These are phyloP conservation scores for Mus spretus DNA, from an alignment of 2,797 vertebrate species.

Conservation along the genomic window DNA sequence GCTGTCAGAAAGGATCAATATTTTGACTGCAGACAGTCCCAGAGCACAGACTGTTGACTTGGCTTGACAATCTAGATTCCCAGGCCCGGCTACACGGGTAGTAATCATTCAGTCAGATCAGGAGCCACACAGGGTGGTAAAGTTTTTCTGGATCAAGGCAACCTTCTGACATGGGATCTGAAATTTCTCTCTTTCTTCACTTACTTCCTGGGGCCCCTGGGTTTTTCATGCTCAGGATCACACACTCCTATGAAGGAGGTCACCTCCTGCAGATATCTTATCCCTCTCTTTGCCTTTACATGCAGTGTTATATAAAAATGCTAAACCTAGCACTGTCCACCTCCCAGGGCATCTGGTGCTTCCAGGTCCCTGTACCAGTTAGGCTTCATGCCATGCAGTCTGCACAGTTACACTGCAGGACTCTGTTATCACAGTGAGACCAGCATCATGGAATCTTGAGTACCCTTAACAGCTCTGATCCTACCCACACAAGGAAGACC, in stretches of 20 bases:
- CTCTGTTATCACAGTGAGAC: fast-evolving
- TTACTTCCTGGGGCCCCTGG: not conserved
- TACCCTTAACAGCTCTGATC: not conserved
- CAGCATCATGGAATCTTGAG: no score
- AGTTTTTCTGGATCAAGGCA: not conserved
- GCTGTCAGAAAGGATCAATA: not conserved
- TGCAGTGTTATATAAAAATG: not conserved
- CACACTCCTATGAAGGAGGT: no score
- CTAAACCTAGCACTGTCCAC: not conserved
- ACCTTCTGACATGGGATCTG: not conserved
- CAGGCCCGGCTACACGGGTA: fast-evolving
- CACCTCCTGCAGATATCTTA: not conserved
- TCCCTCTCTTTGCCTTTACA: not conserved
- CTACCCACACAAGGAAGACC: no score
- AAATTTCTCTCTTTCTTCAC: not conserved
- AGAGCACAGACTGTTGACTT: fast-evolving
- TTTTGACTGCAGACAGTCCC: not conserved
- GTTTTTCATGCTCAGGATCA: fast-evolving
- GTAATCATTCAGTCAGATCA: not conserved
- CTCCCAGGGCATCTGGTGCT: fast-evolving
- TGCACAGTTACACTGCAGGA: not conserved
- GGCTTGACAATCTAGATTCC: not conserved
- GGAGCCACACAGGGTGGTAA: fast-evolving
- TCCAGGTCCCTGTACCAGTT: fast-evolving
- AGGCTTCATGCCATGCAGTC: not conserved